Conservation (phyloP, 2,888 invertebrate genomes). For the Ophraella communa region DNA sequence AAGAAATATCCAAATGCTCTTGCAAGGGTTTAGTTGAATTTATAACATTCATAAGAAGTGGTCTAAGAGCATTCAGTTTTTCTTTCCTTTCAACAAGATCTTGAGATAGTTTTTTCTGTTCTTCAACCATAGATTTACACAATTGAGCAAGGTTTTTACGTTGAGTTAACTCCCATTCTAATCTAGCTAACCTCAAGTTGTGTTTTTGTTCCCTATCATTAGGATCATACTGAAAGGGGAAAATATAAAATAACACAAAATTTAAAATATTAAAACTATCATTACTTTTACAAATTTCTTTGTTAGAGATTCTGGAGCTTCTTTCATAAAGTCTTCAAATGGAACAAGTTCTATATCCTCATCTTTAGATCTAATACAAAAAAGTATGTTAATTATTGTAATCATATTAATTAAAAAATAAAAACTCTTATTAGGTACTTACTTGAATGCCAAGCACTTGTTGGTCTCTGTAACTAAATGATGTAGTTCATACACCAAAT, state of each 20-base stretch:
- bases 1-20: slow-evolving; percentile 81
- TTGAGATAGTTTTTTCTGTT: slow-evolving; percentile 73
- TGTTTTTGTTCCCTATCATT: slow-evolving; percentile 68
- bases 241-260: too few species aligned
- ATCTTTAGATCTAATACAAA: slow-evolving; percentile 78
- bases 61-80: slow-evolving; percentile 81
- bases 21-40: slow-evolving; percentile 88
- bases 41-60: slow-evolving; percentile 74
- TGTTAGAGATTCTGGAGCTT: slow-evolving; percentile 71
- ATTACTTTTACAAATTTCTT: slow-evolving; percentile 51
- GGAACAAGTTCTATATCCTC: slow-evolving; percentile 89
- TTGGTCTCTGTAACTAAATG: slow-evolving; percentile 94
- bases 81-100: slow-evolving; percentile 54
- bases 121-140: slow-evolving; percentile 76
- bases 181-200: slow-evolving; percentile 79
- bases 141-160: slow-evolving; percentile 81
- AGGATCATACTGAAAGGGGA: slow-evolving; percentile 48
- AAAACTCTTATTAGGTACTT: too few species aligned
- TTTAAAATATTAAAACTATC: slow-evolving; percentile 12
- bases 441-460: slow-evolving; percentile 93
- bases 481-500: slow-evolving; percentile 91
- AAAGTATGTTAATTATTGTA: too few species aligned
- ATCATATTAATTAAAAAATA: too few species aligned
- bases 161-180: slow-evolving; percentile 92
- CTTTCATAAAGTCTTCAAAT: slow-evolving; percentile 80